Evolutionary conservation across 2,113 vertebrate species (phyloP), one percentile per base, ranked within the genome.

Genomic region (Tupaia tana): DNA sequence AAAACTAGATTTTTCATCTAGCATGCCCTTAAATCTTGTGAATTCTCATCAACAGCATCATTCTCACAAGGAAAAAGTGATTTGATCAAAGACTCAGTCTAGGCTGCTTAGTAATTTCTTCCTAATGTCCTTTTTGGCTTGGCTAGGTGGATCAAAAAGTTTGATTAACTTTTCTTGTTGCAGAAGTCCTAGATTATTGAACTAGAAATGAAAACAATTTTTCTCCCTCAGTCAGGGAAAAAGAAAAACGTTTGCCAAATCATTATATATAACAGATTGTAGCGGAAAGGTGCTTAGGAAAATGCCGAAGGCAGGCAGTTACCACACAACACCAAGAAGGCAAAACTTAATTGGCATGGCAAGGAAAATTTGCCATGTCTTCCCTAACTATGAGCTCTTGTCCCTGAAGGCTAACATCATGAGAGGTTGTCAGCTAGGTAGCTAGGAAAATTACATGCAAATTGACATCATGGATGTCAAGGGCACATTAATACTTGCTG

Each of bases 141-240:
- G 85, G 78, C 86, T 22, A 52, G 75, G n/a, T 87, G 61, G 29
- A 86, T 95, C 92, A 89, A 82, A 97, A 97, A 96, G 80, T 94
- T 91, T 82, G 94, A 97, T 96, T 93, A 63, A 66, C 90, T 94
- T 95, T 95, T 86, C 77, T 56, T 52, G 56, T 79, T 20, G 43
- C 74, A 19, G 29, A 94, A 96, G 59, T 93, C 89, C 29, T 64
- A 58, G 74, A 71, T 95, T 86, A 90, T 95, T 61, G 71, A 92
- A 24, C 92, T 86, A 93, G 92, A 98, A 96, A 97, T 95, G 97
- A 97, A 98, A 97, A 96, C 34, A 80, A 92, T 95, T 96, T 96
- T 95, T 96, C 94, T 97, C 93, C 63, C 74, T 67, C n/a, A 54
- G 74, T 78, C 89, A 61, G n/a, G 59, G 31, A 70, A 89, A 81